A percentile compares a stretch with the other conserved stretches of the same genome.
Conservation (phyloP, 2,113 vertebrate genomes). For the Nicator chloris region DNA sequence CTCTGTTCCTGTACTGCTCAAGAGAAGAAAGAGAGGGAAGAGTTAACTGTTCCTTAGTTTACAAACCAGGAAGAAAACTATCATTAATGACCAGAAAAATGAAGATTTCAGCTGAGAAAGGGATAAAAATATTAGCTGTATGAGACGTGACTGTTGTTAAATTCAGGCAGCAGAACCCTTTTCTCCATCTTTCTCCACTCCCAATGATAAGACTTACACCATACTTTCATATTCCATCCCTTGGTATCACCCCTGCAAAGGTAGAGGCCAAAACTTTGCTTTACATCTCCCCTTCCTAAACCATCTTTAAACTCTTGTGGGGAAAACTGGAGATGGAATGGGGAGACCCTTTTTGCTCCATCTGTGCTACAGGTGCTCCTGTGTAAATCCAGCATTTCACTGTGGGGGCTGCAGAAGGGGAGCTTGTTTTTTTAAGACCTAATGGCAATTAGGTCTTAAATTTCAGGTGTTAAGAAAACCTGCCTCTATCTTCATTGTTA, state of each 20-base stretch:
- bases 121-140: background rate
- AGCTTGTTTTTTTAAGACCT: background rate
- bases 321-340: background rate
- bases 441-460: too few species aligned
- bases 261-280: background rate
- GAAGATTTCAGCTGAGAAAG: background rate
- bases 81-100: background rate
- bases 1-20: background rate
- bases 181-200: background rate
- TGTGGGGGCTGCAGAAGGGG: background rate
- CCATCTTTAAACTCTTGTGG: background rate
- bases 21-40: background rate
- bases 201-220: accelerated
- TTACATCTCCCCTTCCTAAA: background rate
- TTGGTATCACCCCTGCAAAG: background rate
- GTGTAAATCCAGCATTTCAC: background rate
- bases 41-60: background rate
- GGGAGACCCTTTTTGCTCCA: background rate
- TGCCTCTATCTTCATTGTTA: background rate
- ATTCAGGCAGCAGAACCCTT: background rate
- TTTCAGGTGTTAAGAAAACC: background rate
- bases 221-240: background rate
- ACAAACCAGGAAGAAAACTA: background rate
- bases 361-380: background rate
- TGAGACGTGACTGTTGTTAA: background rate